These are phyloP conservation scores for Corydoras sp. DNA, from an alignment of 2,113 vertebrate genomes.

Conservation along the genomic window DNA sequence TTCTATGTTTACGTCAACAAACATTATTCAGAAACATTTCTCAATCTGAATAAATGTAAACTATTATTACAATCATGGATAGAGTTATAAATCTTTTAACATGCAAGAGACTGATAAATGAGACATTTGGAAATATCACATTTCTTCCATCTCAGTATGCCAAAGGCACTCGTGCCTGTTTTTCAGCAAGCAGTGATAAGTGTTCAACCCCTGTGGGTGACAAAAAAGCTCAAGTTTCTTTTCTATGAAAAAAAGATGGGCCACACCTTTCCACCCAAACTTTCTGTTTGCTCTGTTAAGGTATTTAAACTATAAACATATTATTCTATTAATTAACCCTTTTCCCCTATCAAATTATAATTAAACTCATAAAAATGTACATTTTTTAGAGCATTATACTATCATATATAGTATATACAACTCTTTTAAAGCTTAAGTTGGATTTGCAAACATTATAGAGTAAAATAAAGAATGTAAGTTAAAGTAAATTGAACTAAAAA, in stretches of 20 bases:
- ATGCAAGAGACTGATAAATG: slow-evolving; percentile 16
- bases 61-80: background rate
- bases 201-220: slow-evolving; percentile 18
- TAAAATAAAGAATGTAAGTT: too few relatives aligned
- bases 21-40: background rate
- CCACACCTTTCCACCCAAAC: slow-evolving; percentile 13
- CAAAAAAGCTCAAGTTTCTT: slow-evolving; percentile 28
- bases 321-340: background rate
- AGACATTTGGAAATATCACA: slow-evolving; percentile 18
- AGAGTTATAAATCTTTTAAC: background rate
- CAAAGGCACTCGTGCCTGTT: slow-evolving; percentile 26
- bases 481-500: too few relatives aligned
- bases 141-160: slow-evolving; percentile 24
- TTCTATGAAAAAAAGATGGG: slow-evolving; percentile 23
- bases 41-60: background rate
- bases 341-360: too few relatives aligned
- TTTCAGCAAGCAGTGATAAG: slow-evolving; percentile 32
- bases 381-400: too few relatives aligned
- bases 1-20: too few relatives aligned
- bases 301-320: slow-evolving; percentile 1
- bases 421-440: too few relatives aligned
- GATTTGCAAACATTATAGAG: too few relatives aligned
- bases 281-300: slow-evolving; percentile 14
- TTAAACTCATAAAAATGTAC: too few relatives aligned
- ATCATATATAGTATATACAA: too few relatives aligned